Conservation (phyloP, 2,797 vertebrate species). For the Bovichtus variegatus region DNA sequence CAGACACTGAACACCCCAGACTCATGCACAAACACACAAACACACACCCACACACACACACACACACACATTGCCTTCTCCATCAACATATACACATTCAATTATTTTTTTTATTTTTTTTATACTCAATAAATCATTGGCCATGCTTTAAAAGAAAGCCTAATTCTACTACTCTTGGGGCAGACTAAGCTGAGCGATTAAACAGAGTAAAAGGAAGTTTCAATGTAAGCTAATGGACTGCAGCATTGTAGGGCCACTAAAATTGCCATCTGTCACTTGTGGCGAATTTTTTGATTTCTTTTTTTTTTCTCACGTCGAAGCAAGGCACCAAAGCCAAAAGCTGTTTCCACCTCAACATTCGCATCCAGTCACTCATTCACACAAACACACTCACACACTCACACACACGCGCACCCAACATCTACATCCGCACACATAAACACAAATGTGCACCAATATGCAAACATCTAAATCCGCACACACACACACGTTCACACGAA, state of each 20-base stretch:
- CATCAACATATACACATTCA: constrained; percentile 76
- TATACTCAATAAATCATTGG: constrained; percentile 76
- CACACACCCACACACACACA: constrained; percentile 46
- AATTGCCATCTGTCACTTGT: constrained; percentile 98
- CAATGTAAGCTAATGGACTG: constrained; percentile 98
- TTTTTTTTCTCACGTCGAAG: constrained; percentile 89
- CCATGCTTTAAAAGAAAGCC: constrained; percentile 85
- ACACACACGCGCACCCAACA: constrained; percentile 37
- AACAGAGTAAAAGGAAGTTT: constrained; percentile 89
- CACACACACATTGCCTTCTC: constrained; percentile 71
- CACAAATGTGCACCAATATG: constrained; percentile 23
- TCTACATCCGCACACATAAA: constrained; percentile 51
- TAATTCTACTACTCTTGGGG: constrained; percentile 82
- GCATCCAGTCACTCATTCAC: constrained; percentile 56
- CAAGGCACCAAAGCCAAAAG: constrained; percentile 98
- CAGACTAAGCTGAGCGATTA: constrained; percentile 80
- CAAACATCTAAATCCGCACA: constrained; percentile 33
- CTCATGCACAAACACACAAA: constrained; percentile 76
- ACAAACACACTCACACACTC: constrained; percentile 62
- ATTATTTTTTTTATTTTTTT: constrained; percentile 61
- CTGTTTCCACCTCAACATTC: constrained; percentile 87
- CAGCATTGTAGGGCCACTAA: constrained; percentile 99
- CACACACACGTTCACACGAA: constrained; percentile 61
- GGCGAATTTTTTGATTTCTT: constrained; percentile 89
- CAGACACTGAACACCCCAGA: constrained; percentile 80